Conservation (phyloP, 2,797 vertebrate species). For the Arnoldichthys spilopterus region DNA sequence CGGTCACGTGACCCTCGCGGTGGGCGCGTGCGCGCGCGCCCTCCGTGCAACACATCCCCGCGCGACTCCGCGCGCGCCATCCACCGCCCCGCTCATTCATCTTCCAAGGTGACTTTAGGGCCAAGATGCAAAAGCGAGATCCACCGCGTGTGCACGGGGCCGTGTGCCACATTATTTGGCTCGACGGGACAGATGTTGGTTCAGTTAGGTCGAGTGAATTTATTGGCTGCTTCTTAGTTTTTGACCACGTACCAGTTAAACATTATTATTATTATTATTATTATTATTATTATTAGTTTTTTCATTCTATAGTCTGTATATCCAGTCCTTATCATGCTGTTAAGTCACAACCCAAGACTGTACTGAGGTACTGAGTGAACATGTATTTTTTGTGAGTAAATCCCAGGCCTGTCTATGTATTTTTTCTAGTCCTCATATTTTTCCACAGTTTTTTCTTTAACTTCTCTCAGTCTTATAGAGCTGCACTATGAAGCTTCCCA, state of each 20-base stretch:
- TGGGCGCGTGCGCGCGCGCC: slow-evolving; percentile 37
- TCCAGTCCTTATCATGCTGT: too few relatives aligned
- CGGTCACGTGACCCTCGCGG: slow-evolving; percentile 49
- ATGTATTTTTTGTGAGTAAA: background rate
- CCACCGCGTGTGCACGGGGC: slow-evolving; percentile 16
- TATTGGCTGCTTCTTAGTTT: background rate
- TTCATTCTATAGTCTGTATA: too few relatives aligned
- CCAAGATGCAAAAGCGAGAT: slow-evolving; percentile 44
- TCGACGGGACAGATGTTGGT: background rate
- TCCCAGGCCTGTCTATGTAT: background rate
- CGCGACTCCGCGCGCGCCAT: slow-evolving; percentile 70
- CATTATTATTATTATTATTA: too few relatives aligned
- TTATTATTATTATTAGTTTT: too few relatives aligned
- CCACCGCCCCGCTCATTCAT: slow-evolving; percentile 70
- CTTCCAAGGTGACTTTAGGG: slow-evolving; percentile 79
- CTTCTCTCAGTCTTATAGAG: background rate
- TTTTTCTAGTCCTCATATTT: background rate
- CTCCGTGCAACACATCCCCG: slow-evolving; percentile 50
- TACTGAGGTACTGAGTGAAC: background rate
- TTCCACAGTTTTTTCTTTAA: background rate
- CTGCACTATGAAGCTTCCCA: background rate
- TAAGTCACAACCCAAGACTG: background rate
- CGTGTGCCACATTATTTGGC: background rate
- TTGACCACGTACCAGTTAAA: background rate
- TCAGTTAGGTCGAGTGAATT: background rate